phyloP scores from a whole-genome alignment of 2,797 vertebrate genomes.

The Sebastes trivittatus region DNA sequence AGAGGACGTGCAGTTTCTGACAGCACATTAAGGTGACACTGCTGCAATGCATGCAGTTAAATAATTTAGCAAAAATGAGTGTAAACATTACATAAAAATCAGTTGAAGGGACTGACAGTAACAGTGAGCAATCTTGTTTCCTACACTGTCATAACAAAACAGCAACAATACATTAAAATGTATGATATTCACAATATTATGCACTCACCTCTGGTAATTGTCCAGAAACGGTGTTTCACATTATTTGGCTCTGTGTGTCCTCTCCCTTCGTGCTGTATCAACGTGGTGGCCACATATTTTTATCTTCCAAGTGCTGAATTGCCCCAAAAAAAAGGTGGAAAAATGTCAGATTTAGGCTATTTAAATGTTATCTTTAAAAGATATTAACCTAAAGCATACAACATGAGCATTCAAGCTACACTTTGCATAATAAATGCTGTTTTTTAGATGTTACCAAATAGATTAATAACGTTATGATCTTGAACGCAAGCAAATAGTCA shows the following conservation, averaged over 20 bases:
- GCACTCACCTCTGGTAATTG: conserved; percentile 76
- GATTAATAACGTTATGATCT: not conserved
- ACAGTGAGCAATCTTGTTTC: not conserved
- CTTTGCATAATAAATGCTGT: not conserved
- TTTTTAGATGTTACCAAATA: not conserved
- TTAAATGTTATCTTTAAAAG: not conserved
- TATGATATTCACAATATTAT: not conserved
- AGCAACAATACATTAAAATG: not conserved
- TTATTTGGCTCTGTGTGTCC: conserved; percentile 78
- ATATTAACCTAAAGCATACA: not conserved
- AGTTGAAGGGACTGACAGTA: not conserved
- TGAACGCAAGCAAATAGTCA: conserved; percentile 26
- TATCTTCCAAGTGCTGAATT: conserved; percentile 75
- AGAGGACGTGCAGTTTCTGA: not conserved
- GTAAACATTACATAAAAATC: conserved; percentile 41
- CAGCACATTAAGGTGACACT: conserved; percentile 1
- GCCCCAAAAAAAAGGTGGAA: conserved; percentile 35
- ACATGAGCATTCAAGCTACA: not conserved
- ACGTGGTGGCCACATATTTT: conserved; percentile 76
- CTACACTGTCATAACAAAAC: not conserved
- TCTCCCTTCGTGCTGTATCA: conserved; percentile 68
- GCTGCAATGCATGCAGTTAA: conserved; percentile 8
- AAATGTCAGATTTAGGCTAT: conserved; percentile 35
- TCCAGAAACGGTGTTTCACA: conserved; percentile 81
- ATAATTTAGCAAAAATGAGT: not conserved